Base-by-base conservation (phyloP, 92 coral and sea anemone genomes). In the Epizoanthus scotinus region DNA sequence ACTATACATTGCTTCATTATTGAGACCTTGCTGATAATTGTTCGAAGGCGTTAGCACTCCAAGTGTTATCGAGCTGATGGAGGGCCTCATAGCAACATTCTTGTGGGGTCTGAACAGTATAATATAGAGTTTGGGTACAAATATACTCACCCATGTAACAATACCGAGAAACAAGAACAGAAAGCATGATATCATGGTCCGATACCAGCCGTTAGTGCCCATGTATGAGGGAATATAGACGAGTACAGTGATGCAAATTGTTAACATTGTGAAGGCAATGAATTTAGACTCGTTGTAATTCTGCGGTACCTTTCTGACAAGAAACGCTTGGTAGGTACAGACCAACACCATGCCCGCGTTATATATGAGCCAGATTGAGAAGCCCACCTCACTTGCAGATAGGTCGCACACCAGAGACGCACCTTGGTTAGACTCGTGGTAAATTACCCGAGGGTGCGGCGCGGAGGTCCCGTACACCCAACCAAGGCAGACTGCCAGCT, bases 221-320 rank as follows among this genome's bases (percentile, higher is more conserved):
- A 89, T 42, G 71, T 87, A 89, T 0, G 93, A 89, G 20, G 93
- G 93, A 13, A 89, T 73, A 71, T 82, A 90, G 26, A 90, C 94
- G 55, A 90, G 82, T 7, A 90, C 85, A 26, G 87, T 92, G 65
- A 92, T 90, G 21, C 94, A 92, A 24, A 87, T 68, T 1, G 94
- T 92, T 25, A 91, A 78, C 97, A 92, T 92, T 53, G 87, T 92
- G 58, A 92, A 90, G 26, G 97, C 94, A 40, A 92, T 92, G 67
- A 90, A 83, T 49, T 86, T 84, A 3, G 94, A 91, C 86, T 92
- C 94, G 87, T 92, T 92, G 66, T 92, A 90, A 63, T 92, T 92
- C 81, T 92, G 92, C 6, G 97, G 97, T 8, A 92, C 97, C 70
- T 92, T 92, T 9, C 97, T 78, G 28, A 92, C 97, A 10, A 90